These are phyloP conservation scores for Leptatherina wallacei DNA, from an alignment of 2,797 vertebrate genomes.

Conservation along the genomic window DNA sequence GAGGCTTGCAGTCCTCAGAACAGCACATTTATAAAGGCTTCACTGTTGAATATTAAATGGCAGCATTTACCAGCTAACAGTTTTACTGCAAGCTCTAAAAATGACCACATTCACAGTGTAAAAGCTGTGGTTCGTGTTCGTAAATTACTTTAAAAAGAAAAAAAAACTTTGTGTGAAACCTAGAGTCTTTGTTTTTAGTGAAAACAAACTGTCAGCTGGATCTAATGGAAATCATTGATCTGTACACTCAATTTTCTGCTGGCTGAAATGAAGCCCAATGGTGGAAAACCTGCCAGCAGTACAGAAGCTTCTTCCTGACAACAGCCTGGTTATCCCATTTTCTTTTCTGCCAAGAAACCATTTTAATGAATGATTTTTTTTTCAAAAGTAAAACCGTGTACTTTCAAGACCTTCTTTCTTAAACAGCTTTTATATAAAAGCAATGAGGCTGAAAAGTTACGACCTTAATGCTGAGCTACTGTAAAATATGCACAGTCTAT, in stretches of 20 bases:
- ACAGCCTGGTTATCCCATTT: neutral
- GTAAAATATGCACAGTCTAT: neutral
- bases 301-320: neutral
- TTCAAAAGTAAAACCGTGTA: neutral
- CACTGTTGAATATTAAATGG: neutral
- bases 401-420: neutral
- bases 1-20: neutral
- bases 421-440: neutral
- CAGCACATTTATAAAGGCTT: neutral
- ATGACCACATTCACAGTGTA: neutral
- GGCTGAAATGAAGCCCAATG: neutral
- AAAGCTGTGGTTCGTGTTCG: neutral
- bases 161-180: neutral
- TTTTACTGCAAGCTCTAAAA: slow-evolving; percentile 1
- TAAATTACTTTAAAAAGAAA: neutral
- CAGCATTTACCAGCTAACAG: neutral
- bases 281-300: neutral
- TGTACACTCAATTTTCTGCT: neutral
- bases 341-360: neutral
- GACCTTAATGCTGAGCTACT: neutral
- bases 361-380: too few species aligned
- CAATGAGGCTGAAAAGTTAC: neutral
- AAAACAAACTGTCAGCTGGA: neutral
- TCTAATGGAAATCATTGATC: neutral
- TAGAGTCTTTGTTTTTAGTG: neutral